Percentiles rank a stretch among this genome's conserved stretches.
Conservation (phyloP, 53 echinoderm and acorn worm genomes). For the Arbacia lixula region DNA sequence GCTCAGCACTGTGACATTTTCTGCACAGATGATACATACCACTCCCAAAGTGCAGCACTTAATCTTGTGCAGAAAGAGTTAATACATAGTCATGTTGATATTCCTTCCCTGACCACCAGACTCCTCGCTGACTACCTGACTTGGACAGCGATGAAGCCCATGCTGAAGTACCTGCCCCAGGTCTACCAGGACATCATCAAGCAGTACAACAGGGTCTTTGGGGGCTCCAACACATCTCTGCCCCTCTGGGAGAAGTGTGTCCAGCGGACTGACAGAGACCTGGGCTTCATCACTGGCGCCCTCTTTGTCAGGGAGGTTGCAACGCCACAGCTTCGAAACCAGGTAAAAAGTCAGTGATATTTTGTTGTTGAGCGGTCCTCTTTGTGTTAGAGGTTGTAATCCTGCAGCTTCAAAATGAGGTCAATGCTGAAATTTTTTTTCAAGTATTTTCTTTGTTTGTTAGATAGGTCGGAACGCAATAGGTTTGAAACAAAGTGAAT, state of each 20-base stretch:
- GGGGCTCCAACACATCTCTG: constrained; percentile 54
- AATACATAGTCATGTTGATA: no score
- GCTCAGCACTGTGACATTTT: not conserved
- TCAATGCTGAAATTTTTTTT: not conserved
- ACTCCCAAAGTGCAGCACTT: no score
- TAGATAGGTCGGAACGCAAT: no score
- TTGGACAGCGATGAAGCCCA: constrained; percentile 73
- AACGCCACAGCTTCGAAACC: constrained; percentile 54
- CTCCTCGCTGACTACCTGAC: constrained; percentile 75
- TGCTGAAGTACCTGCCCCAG: constrained; percentile 65
- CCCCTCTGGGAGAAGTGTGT: constrained; percentile 82
- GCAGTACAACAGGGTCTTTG: constrained; percentile 60
- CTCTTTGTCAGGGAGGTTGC: constrained; percentile 76
- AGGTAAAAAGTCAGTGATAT: constrained; percentile 24
- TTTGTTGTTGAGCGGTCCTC: no score
- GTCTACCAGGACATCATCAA: constrained; percentile 57
- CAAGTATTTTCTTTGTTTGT: not conserved
- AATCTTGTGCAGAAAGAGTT: no score
- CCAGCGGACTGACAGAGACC: constrained; percentile 53
- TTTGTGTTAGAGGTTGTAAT: no score
- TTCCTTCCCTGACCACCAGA: constrained; percentile 50
- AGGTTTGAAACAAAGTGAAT: no score
- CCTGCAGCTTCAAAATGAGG: no score
- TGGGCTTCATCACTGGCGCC: constrained; percentile 90
- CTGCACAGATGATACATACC: no score